Conservation (phyloP, 2,113 vertebrate genomes). For the Mesocricetus auratus region DNA sequence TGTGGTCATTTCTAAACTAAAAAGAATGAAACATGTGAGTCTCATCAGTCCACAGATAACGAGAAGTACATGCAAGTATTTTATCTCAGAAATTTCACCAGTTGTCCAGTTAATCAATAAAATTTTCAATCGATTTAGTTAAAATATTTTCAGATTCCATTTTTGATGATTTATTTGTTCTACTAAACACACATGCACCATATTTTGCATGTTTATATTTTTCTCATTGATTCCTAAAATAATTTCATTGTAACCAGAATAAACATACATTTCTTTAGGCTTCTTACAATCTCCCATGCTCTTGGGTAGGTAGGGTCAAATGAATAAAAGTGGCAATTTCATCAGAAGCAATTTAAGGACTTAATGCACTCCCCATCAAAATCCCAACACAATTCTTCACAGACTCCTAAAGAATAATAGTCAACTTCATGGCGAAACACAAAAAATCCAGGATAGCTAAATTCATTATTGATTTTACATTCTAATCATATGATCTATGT, state of each 20-base stretch:
- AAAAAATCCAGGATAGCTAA: too few relatives aligned
- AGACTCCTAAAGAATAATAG: too few relatives aligned
- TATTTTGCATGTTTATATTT: not conserved
- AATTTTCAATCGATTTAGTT: too few relatives aligned
- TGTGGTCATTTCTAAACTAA: not conserved
- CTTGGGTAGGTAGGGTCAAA: too few relatives aligned
- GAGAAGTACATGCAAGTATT: not conserved
- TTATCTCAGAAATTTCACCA: not conserved
- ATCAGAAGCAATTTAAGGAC: too few relatives aligned
- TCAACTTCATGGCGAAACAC: too few relatives aligned
- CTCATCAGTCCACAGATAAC: not conserved
- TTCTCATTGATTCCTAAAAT: not conserved
- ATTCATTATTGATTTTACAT: not conserved
- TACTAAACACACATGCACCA: too few relatives aligned
- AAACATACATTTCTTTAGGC: not conserved
- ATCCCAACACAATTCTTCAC: too few relatives aligned
- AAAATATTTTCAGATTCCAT: not conserved
- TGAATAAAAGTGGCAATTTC: too few relatives aligned
- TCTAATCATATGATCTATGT: not conserved
- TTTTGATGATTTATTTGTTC: not conserved
- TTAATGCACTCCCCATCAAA: too few relatives aligned
- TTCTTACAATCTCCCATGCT: not conserved
- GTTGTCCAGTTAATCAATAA: not conserved
- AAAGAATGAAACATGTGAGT: not conserved
- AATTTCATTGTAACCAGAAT: not conserved